Conservation (phyloP, 2,797 vertebrate genomes). For the Neoniphon sammara region DNA sequence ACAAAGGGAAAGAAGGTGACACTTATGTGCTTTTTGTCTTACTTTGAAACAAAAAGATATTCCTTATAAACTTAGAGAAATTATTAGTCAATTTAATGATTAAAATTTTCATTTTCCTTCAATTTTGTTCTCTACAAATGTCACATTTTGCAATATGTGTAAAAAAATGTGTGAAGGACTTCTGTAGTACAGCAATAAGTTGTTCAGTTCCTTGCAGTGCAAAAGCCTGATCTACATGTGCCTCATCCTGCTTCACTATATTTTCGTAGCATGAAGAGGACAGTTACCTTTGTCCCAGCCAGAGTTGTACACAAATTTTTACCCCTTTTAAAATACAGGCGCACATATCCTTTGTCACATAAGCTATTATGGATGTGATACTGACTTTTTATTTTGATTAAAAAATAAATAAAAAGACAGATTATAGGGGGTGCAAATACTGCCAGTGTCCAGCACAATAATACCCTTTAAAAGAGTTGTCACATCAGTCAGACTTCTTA, state of each 20-base stretch:
- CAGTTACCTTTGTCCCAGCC: not conserved
- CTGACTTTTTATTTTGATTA: not conserved
- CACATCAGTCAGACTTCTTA: conserved; percentile 20
- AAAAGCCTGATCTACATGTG: too few species aligned
- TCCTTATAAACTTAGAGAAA: not conserved
- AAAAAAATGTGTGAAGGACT: too few species aligned
- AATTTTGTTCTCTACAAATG: too few species aligned
- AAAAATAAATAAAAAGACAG: not conserved
- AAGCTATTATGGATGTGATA: too few species aligned
- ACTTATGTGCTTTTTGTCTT: too few species aligned
- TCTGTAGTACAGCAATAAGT: too few species aligned
- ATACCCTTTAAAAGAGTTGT: conserved; percentile 9
- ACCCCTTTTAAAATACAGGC: not conserved
- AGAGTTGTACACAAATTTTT: too few species aligned
- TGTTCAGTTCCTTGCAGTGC: too few species aligned
- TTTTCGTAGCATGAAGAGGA: not conserved
- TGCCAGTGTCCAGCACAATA: not conserved
- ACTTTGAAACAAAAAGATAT: not conserved
- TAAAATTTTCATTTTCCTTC: too few species aligned
- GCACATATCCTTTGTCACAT: too few species aligned
- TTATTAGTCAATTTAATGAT: not conserved
- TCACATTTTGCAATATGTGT: too few species aligned
- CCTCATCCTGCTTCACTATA: not conserved
- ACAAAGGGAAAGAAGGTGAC: not conserved
- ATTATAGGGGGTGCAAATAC: not conserved